Conservation (phyloP, 2,113 vertebrate species). For the Hystrix cristata region DNA sequence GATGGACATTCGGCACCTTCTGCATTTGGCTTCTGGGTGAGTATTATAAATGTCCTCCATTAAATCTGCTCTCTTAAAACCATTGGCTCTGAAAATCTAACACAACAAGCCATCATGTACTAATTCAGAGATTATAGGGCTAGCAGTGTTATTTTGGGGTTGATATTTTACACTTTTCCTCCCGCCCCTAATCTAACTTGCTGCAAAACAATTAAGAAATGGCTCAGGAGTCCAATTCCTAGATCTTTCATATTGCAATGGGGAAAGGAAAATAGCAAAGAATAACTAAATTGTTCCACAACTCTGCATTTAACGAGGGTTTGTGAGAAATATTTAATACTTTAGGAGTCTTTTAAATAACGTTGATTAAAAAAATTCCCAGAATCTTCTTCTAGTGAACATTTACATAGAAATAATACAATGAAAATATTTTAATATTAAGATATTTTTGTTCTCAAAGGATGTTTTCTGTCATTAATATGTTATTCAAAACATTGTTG, state of each 20-base stretch:
- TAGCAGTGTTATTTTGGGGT: neutral
- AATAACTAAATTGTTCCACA: slow-evolving; percentile 3
- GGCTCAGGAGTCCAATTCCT: neutral
- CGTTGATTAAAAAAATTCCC: neutral
- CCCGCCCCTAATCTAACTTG: neutral
- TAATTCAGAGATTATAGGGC: neutral
- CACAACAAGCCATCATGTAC: neutral
- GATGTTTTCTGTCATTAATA: neutral
- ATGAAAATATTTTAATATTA: neutral
- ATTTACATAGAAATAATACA: neutral
- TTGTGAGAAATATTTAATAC: slow-evolving; percentile 65
- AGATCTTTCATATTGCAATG: neutral
- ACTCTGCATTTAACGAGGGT: slow-evolving; percentile 42
- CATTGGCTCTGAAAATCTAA: too few species aligned
- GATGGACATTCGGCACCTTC: too few species aligned
- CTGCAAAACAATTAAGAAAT: slow-evolving; percentile 56
- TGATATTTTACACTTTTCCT: slow-evolving; percentile 46
- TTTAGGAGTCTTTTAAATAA: slow-evolving; percentile 61
- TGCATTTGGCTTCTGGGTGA: too few species aligned
- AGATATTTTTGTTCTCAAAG: slow-evolving; percentile 27
- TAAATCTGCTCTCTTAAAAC: too few species aligned
- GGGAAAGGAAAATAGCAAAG: slow-evolving; percentile 15
- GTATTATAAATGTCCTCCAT: too few species aligned
- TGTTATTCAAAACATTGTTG: neutral
- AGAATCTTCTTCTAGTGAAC: slow-evolving; percentile 46